Evolutionary conservation across 2,797 vertebrate species (phyloP).

Genomic region (Garrulus glandarius): DNA sequence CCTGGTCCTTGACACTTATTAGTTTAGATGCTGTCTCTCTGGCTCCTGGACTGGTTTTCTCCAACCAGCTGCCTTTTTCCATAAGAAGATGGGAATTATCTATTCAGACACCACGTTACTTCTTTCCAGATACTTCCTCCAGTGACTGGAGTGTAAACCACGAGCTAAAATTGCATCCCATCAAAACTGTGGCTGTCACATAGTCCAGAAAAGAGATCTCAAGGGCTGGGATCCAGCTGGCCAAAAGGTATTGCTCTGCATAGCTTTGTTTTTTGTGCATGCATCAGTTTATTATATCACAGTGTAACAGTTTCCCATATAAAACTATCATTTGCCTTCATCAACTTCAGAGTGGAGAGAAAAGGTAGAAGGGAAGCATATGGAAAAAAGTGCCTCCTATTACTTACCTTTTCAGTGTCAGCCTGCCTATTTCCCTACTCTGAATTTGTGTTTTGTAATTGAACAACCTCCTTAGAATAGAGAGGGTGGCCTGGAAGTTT

Average conservation of each 20-base stretch:
- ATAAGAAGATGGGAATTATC: background rate
- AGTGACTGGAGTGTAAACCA: background rate
- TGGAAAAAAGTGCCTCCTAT: accelerated
- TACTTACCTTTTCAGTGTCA: background rate
- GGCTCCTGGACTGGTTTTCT: background rate
- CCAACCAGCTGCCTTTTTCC: background rate
- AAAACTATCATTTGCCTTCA: background rate
- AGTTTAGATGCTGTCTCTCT: background rate
- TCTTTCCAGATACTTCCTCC: background rate
- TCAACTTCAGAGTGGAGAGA: background rate
- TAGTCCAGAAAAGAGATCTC: background rate
- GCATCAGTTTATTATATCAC: background rate
- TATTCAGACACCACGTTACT: background rate
- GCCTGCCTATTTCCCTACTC: background rate
- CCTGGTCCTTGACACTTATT: accelerated
- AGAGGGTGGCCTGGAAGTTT: background rate
- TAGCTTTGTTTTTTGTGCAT: background rate
- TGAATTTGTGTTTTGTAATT: background rate
- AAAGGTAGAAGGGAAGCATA: background rate
- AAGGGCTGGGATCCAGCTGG: background rate
- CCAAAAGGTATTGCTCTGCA: background rate
- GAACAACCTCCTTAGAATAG: background rate
- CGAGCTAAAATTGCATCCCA: background rate
- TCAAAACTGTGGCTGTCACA: background rate
- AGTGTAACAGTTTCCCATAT: background rate